phyloP scores from a whole-genome alignment of 2,113 vertebrate genomes.

The Brachyistius frenatus region DNA sequence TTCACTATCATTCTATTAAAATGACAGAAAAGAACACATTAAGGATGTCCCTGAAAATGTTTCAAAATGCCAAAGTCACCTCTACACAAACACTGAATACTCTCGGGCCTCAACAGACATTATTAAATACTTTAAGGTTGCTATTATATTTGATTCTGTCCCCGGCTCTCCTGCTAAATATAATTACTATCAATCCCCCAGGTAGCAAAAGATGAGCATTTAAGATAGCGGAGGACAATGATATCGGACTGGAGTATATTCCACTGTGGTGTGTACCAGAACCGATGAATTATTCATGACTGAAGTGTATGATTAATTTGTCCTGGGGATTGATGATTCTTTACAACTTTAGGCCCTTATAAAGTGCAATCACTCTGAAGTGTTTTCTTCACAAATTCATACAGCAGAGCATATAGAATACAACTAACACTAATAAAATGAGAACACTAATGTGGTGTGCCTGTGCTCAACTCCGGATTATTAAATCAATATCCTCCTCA shows the following conservation, averaged over 20 bases:
- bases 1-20: slow-evolving; percentile 14
- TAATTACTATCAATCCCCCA: slow-evolving; percentile 61
- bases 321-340: slow-evolving; percentile 10
- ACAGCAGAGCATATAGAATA: background rate
- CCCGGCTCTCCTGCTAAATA: slow-evolving; percentile 47
- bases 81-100: slow-evolving; percentile 11
- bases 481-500: slow-evolving; percentile 13
- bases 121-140: slow-evolving; percentile 54
- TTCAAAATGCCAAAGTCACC: slow-evolving; percentile 34
- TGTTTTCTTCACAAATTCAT: slow-evolving; percentile 3
- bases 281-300: slow-evolving; percentile 50
- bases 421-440: background rate
- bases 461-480: background rate
- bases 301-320: slow-evolving; percentile 32
- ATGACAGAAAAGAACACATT: slow-evolving; percentile 9
- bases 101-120: slow-evolving; percentile 33
- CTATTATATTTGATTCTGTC: slow-evolving; percentile 50
- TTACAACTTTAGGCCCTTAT: slow-evolving; percentile 2
- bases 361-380: slow-evolving; percentile 8
- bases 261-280: background rate
- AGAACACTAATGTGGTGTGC: background rate
- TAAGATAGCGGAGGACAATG: slow-evolving; percentile 24
- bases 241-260: slow-evolving; percentile 34
- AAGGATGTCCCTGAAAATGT: slow-evolving; percentile 2
- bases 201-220: slow-evolving; percentile 54